These are phyloP conservation scores for Miichthys miiuy DNA, from an alignment of 2,797 vertebrate species.

Conservation along the genomic window DNA sequence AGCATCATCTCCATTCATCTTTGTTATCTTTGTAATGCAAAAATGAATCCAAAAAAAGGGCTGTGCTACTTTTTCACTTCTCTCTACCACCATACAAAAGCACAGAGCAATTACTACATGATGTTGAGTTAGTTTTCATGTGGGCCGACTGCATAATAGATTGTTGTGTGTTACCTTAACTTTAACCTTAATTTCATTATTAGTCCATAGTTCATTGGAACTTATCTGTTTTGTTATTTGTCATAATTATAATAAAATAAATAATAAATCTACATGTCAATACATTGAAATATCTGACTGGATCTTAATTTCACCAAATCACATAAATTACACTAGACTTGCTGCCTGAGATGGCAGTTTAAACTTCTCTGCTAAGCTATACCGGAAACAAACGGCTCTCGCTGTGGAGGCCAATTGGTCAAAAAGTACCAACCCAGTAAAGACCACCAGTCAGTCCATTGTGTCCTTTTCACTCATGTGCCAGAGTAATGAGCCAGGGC, in stretches of 20 bases:
- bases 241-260: neutral
- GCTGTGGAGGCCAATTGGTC: too few species aligned
- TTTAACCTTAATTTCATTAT: too few species aligned
- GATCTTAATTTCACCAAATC: neutral
- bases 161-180: neutral
- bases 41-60: neutral
- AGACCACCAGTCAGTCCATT: too few species aligned
- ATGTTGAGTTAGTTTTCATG: neutral
- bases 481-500: neutral
- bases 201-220: too few species aligned
- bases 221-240: neutral
- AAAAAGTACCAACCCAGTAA: too few species aligned
- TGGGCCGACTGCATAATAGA: neutral
- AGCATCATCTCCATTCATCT: neutral
- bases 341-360: neutral
- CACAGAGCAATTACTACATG: neutral
- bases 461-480: too few species aligned
- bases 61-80: slow-evolving; percentile 5
- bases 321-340: neutral
- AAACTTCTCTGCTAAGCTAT: neutral
- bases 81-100: neutral
- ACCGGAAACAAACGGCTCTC: too few species aligned
- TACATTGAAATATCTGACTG: neutral
- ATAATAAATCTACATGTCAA: neutral
- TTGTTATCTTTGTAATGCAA: slow-evolving; percentile 10